Percentiles rank a stretch among this genome's conserved stretches.
Evolutionary conservation across 2,888 invertebrate species (phyloP).

Genomic region (Perizoma affinitatum): DNA sequence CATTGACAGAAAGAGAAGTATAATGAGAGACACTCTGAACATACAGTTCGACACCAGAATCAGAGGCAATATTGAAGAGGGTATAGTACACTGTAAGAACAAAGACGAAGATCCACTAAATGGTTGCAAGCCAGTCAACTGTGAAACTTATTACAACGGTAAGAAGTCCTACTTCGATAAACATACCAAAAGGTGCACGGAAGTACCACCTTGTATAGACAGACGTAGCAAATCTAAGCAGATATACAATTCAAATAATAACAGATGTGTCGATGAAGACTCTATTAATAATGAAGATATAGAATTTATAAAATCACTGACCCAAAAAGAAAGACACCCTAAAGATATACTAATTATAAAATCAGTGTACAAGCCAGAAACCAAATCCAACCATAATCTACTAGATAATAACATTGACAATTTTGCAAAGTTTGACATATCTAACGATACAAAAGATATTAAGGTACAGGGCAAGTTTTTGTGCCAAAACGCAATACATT

Average conservation of each 20-base stretch:
- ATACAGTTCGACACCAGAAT: constrained; percentile 65
- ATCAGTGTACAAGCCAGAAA: constrained; percentile 31
- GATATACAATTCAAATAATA: constrained; percentile 58
- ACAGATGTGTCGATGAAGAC: constrained; percentile 52
- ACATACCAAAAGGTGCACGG: constrained; percentile 52
- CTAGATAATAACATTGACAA: neutral
- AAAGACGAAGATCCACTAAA: constrained; percentile 67
- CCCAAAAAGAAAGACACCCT: constrained; percentile 39
- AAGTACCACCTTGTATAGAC: constrained; percentile 51
- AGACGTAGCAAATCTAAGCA: constrained; percentile 35
- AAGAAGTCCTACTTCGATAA: constrained; percentile 54
- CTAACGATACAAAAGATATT: constrained; percentile 2
- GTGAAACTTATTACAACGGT: constrained; percentile 67
- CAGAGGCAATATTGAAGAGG: constrained; percentile 30
- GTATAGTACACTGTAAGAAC: constrained; percentile 49
- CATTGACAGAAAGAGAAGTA: constrained; percentile 42
- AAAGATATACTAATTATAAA: constrained; percentile 59
- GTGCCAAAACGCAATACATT: constrained; percentile 11
- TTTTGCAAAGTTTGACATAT: neutral
- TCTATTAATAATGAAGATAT: constrained; percentile 55
- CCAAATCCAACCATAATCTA: too few species aligned
- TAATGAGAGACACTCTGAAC: constrained; percentile 55
- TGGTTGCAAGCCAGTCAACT: constrained; percentile 66
- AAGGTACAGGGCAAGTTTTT: constrained; percentile 3
- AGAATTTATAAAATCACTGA: constrained; percentile 53